Conservation (phyloP, 2,113 vertebrate genomes). For the Carlito syrichta region DNA sequence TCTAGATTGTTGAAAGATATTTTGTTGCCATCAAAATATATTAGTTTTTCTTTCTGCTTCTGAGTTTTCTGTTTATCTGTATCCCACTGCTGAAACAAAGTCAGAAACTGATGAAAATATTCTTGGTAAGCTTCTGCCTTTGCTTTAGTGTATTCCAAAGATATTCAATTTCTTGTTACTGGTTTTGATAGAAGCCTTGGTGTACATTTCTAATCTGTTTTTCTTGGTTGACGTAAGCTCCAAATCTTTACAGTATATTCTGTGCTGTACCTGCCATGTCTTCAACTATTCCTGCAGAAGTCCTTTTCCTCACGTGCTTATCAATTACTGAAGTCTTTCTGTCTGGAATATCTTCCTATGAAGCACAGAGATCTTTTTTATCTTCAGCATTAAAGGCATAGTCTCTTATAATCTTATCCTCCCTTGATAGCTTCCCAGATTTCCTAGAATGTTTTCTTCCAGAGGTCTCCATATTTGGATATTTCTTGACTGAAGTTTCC, state of each 20-base stretch:
- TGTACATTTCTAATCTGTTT: slow-evolving; percentile 91
- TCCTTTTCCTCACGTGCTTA: slow-evolving; percentile 83
- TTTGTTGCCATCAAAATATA: slow-evolving; percentile 93
- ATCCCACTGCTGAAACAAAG: slow-evolving; percentile 92
- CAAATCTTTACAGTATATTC: slow-evolving; percentile 93
- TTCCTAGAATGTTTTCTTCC: slow-evolving; percentile 80
- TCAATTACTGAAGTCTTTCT: slow-evolving; percentile 75
- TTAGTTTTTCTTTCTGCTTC: slow-evolving; percentile 92
- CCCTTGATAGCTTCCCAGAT: slow-evolving; percentile 59
- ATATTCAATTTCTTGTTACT: slow-evolving; percentile 92
- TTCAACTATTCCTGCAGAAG: slow-evolving; percentile 60
- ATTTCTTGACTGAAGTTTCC: slow-evolving; percentile 50
- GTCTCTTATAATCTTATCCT: slow-evolving; percentile 62
- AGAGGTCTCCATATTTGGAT: slow-evolving; percentile 73
- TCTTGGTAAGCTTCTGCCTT: slow-evolving; percentile 91
- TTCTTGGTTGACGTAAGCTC: slow-evolving; percentile 94
- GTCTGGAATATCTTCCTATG: slow-evolving; percentile 79
- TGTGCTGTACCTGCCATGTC: slow-evolving; percentile 89
- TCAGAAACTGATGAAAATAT: slow-evolving; percentile 89
- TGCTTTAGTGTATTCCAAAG: slow-evolving; percentile 91
- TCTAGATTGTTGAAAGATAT: slow-evolving; percentile 92
- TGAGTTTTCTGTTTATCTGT: slow-evolving; percentile 87
- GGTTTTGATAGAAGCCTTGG: slow-evolving; percentile 91
- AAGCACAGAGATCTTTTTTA: slow-evolving; percentile 73
- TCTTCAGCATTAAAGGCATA: slow-evolving; percentile 75